Evolutionary conservation across 2,797 vertebrate species (phyloP), one percentile per base, ranked within the genome.

Genomic region (Synanceia verrucosa): DNA sequence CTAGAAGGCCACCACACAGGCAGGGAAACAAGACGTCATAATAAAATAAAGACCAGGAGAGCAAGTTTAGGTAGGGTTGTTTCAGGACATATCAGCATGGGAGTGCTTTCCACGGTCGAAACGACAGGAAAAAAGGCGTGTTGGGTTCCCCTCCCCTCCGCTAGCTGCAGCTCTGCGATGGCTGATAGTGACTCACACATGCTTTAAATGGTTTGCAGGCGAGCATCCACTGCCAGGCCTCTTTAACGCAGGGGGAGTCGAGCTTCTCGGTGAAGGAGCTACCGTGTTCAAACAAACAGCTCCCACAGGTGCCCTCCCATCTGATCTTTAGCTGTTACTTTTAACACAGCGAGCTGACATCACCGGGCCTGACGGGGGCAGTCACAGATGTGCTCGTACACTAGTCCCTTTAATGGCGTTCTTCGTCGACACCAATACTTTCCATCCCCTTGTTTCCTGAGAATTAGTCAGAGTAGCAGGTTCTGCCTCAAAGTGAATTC

Each of bases 391-490:
- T 74, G 16, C 50, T 46, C 29, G 9, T 24, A 18, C 24, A 21
- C 23, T 29, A 26, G 6, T 26, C 41, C 5, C 24, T 60, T 73
- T 78, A 88, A 84, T 68, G 60, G 58, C 65, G 56, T 81, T 78
- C 67, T 77, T 90, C 62, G 85, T 83, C 62, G 56, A 81, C 76
- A 82, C 74, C 78, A 67, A 78, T 76, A 76, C 66, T 90, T 92
- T 91, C 90, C 86, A 84, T 78, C 34, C 73, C 60, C 62, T 33
- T 58, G 73, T 78, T 88, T 89, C 87, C 71, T 78, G 79, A 67
- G 66, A 86, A 75, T 86, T 88, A 74, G 74, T 86, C 84, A 82
- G 61, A 85, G 66, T 23, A 57, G 31, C 62, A 79, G 59, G 61
- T 70, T 84, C 24, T 78, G 67, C 86, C 85, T 81, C 68, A 62